These are phyloP conservation scores for Halictus rubicundus DNA, from an alignment of 1,140 invertebrate species.

Conservation along the genomic window DNA sequence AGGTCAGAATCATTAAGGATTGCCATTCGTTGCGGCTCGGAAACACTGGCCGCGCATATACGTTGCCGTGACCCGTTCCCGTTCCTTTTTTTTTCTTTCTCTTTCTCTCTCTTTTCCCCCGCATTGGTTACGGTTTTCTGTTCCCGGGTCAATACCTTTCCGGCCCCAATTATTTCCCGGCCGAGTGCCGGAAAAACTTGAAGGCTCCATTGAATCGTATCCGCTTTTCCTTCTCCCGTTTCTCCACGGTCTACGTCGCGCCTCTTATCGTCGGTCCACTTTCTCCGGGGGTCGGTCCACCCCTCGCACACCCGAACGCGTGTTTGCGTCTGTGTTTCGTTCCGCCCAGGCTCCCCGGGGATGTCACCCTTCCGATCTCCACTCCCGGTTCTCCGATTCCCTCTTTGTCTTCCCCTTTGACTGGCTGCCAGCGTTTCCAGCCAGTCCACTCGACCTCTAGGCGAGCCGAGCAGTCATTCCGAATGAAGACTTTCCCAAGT, in stretches of 20 bases:
- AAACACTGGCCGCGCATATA: conserved; percentile 36
- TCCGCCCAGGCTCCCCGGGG: conserved; percentile 53
- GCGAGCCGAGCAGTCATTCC: conserved; percentile 52
- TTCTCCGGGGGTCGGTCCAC: conserved; percentile 6
- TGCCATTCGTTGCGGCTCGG: conserved; percentile 44
- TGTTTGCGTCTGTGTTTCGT: conserved; percentile 56
- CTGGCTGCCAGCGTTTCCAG: conserved; percentile 35
- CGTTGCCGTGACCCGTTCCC: conserved; percentile 33
- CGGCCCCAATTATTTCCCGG: conserved; percentile 58
- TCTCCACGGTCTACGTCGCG: conserved; percentile 12
- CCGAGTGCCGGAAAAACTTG: conserved; percentile 56
- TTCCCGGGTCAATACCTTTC: conserved; percentile 47
- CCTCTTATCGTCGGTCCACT: conserved; percentile 47
- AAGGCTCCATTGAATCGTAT: conserved; percentile 60
- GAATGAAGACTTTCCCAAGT: conserved; percentile 55
- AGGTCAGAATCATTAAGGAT: conserved; percentile 66
- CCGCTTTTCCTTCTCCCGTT: conserved; percentile 10
- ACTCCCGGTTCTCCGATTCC: conserved; percentile 1
- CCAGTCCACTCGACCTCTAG: conserved; percentile 36
- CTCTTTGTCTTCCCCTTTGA: not conserved
- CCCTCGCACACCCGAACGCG: not conserved
- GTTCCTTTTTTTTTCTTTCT: no score
- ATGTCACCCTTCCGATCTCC: conserved; percentile 47
- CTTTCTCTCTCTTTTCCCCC: not conserved
- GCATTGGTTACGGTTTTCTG: conserved; percentile 24